phyloP scores from a whole-genome alignment of 2,113 vertebrate species.

The Archocentrus centrarchus region DNA sequence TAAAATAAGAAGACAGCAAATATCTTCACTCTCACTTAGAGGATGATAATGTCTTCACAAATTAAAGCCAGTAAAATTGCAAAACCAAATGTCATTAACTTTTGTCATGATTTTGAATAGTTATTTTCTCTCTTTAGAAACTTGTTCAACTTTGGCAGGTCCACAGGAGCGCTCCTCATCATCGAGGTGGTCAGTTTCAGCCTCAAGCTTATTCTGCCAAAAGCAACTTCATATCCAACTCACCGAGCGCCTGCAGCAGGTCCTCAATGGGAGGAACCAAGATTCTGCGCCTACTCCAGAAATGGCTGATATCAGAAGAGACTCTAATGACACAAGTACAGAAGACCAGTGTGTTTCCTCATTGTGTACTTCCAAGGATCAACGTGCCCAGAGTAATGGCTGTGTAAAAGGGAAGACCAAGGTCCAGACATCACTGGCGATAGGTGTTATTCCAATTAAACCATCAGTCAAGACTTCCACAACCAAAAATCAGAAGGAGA shows the following conservation, averaged over 20 bases:
- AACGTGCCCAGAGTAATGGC: constrained; percentile 12
- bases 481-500: constrained; percentile 32
- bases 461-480: constrained; percentile 19
- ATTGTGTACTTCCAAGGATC: background rate
- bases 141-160: background rate
- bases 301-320: background rate
- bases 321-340: constrained; percentile 3
- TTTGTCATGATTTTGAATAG: background rate
- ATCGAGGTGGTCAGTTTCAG: constrained; percentile 26
- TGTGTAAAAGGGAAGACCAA: constrained; percentile 6
- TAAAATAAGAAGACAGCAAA: constrained; percentile 31
- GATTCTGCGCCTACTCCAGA: background rate
- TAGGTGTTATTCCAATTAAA: constrained; percentile 6
- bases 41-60: background rate
- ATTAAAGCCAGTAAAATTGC: background rate
- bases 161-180: constrained; percentile 9
- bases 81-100: background rate
- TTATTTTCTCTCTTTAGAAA: constrained; percentile 8
- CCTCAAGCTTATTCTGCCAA: constrained; percentile 35
- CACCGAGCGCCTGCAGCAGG: constrained; percentile 61
- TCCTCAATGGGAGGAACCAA: constrained; percentile 54
- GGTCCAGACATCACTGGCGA: background rate
- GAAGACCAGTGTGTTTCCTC: background rate
- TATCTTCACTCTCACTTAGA: background rate
- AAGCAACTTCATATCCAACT: constrained; percentile 67